Conservation (phyloP, 2,888 invertebrate species). For the Tineola bisselliella region DNA sequence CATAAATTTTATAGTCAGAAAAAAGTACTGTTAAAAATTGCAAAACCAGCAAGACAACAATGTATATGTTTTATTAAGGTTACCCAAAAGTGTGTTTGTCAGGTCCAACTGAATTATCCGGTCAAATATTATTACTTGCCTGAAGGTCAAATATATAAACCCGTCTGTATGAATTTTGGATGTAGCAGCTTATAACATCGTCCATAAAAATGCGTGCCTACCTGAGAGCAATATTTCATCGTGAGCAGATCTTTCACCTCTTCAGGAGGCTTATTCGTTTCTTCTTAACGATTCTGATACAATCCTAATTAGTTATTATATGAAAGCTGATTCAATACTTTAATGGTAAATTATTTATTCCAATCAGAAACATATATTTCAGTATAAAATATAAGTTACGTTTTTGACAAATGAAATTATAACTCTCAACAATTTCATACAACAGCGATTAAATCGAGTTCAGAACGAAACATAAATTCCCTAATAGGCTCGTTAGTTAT, state of each 20-base stretch:
- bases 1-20: neutral
- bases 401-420: too few species aligned
- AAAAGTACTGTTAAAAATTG: neutral
- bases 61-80: neutral
- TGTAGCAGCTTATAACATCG: constrained; percentile 5
- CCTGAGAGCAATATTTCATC: constrained; percentile 1
- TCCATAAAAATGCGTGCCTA: constrained; percentile 7
- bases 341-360: too few species aligned
- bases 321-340: too few species aligned
- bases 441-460: neutral
- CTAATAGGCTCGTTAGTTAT: neutral
- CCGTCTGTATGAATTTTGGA: neutral
- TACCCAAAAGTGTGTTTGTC: neutral
- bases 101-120: neutral
- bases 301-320: neutral
- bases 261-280: neutral
- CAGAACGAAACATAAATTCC: neutral
- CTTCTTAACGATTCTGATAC: neutral
- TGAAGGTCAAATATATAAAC: neutral
- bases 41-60: neutral
- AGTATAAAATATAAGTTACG: too few species aligned
- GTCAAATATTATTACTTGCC: neutral
- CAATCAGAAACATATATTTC: too few species aligned
- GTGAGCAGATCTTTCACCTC: neutral
- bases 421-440: too few species aligned